Evolutionary conservation across 2,113 vertebrate genomes (phyloP), one percentile per base, ranked within the genome.

Genomic region (Origma solitaria): DNA sequence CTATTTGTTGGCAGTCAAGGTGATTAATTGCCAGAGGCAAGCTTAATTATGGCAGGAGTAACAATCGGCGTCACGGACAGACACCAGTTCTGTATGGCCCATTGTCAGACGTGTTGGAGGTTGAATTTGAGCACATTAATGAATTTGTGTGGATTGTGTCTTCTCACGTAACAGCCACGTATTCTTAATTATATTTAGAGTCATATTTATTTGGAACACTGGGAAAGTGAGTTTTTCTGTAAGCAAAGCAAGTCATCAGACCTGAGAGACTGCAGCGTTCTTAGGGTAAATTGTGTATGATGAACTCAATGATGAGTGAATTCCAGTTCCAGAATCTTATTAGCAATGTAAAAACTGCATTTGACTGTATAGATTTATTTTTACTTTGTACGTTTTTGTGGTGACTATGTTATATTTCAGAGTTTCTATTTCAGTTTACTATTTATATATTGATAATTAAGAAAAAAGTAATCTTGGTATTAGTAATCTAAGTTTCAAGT

Each of bases 11-110:
- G 76, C 85, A 92, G 76, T 78, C 90, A 81, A 62, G 90, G 90
- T 97, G 95, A 97, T 95, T 95, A 95, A 97, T 89, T 90, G 54
- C 33, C 4, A 88, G 78, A 89, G 70, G 50, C 70, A 65, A 78
- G 61, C 50, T 86, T 94, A 88, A 95, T 95, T 95, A 77, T 75
- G 65, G 76, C 56, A 45, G 62, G 42, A 65, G 66, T 50, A 91
- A 82, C 84, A 72, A 53, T 22, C 7, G 10, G 75, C 38, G 44
- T 78, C 69, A 30, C 12, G 37, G 88, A 66, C 64, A 93, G 71
- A 51, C 56, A 88, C 38, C 44, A 33, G 33, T 23, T 66, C 86
- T 91, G 90, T 68, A 56, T 47, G 56, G 79, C 51, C 56, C 23
- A 2, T 78, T 82, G 82, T 88, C 28, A 50, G 64, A 42, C 53